Percentiles rank a stretch among this genome's conserved stretches.
Evolutionary conservation across 1,140 invertebrate genomes (phyloP).

Genomic region (Acromyrmex echinatior): DNA sequence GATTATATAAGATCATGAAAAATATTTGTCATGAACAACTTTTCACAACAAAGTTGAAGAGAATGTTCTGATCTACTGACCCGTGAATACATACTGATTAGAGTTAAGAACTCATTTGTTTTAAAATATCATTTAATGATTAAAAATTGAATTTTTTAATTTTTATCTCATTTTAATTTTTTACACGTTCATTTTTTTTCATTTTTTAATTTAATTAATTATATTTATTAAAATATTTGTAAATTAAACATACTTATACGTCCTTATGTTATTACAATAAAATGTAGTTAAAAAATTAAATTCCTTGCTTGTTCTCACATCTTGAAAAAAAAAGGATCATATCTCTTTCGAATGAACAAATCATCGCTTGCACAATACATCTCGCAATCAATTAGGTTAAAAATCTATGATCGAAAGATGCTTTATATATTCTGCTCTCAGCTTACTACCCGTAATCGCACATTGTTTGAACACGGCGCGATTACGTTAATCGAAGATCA

Average conservation of each 20-base stretch:
- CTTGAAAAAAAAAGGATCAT: not conserved
- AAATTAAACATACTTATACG: too few relatives aligned
- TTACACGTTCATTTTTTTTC: not conserved
- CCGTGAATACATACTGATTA: too few relatives aligned
- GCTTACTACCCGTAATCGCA: not conserved
- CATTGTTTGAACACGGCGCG: conserved; percentile 10
- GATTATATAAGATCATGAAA: too few relatives aligned
- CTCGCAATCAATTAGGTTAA: conserved; percentile 20
- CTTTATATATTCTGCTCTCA: not conserved
- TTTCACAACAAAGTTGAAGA: too few relatives aligned
- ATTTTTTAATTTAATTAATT: not conserved
- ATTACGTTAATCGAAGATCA: conserved; percentile 33
- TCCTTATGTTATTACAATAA: not conserved
- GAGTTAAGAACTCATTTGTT: not conserved
- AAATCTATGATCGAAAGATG: conserved; percentile 21
- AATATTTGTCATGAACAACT: too few relatives aligned
- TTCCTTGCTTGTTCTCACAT: not conserved
- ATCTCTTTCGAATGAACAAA: not conserved
- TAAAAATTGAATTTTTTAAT: not conserved
- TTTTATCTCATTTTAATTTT: not conserved
- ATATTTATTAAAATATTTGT: not conserved
- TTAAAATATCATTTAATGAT: not conserved
- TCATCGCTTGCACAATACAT: conserved; percentile 1
- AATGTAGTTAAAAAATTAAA: conserved; percentile 19
- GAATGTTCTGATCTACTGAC: too few relatives aligned